Percentiles rank a stretch among this genome's conserved stretches.
phyloP scores from a whole-genome alignment of 2,797 vertebrate genomes.

The Dipus sagitta region DNA sequence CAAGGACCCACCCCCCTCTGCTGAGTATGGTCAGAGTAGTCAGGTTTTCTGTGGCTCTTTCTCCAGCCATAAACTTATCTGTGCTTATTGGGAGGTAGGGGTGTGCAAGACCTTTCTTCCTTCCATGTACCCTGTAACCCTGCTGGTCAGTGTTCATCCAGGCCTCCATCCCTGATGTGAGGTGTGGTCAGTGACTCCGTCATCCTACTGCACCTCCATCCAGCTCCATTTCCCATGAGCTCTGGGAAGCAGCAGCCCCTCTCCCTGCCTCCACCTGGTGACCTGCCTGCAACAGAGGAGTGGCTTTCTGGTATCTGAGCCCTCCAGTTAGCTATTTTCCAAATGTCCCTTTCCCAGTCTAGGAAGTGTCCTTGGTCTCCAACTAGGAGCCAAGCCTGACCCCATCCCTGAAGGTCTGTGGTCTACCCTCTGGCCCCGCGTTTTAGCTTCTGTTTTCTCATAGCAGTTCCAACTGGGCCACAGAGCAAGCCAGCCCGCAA shows the following conservation, averaged over 20 bases:
- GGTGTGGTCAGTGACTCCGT: not conserved
- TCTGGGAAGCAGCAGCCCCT: not conserved
- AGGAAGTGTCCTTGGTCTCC: not conserved
- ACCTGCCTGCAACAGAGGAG: not conserved
- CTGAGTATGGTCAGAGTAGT: not conserved
- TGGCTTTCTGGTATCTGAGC: not conserved
- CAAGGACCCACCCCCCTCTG: not conserved
- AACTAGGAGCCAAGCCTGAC: not conserved
- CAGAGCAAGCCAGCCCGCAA: constrained; percentile 76
- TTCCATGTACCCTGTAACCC: rapidly evolving
- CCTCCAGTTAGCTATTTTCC: not conserved
- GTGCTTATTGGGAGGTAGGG: not conserved
- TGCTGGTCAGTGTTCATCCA: not conserved
- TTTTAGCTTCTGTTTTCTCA: constrained; percentile 54
- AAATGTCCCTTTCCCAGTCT: not conserved
- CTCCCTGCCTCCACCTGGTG: not conserved
- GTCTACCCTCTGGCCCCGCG: not conserved
- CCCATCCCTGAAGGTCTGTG: rapidly evolving
- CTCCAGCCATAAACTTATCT: not conserved
- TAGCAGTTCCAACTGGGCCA: constrained; percentile 87
- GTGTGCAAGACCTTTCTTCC: not conserved
- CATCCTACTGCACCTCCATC: not conserved
- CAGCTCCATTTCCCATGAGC: not conserved
- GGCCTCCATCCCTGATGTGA: not conserved
- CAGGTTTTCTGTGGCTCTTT: not conserved